These are phyloP conservation scores for Ariolimax columbianus DNA, from an alignment of 2,888 invertebrate species.

Conservation along the genomic window DNA sequence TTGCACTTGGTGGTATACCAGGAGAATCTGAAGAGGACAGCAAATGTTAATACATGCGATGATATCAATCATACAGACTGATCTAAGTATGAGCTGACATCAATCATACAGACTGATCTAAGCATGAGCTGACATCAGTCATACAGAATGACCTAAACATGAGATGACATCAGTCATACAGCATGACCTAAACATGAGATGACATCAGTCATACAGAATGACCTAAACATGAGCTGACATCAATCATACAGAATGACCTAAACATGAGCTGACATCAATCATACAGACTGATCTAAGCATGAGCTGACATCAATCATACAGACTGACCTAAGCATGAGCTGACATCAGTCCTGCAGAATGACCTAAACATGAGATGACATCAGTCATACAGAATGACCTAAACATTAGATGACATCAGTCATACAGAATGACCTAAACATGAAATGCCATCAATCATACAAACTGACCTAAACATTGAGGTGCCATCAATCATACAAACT, in stretches of 20 bases:
- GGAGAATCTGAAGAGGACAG: slow-evolving; percentile 90
- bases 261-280: neutral
- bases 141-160: neutral
- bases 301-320: too few relatives aligned
- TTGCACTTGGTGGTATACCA: slow-evolving; percentile 97
- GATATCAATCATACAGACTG: neutral
- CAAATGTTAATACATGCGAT: neutral
- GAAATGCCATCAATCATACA: too few relatives aligned
- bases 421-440: too few relatives aligned
- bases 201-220: neutral
- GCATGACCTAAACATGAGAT: neutral
- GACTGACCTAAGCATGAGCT: too few relatives aligned
- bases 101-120: neutral
- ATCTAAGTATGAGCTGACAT: neutral
- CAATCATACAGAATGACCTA: neutral
- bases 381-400: too few relatives aligned
- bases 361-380: too few relatives aligned
- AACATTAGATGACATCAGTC: too few relatives aligned
- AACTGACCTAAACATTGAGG: too few relatives aligned
- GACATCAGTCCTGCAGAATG: too few relatives aligned
- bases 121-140: neutral
- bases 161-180: neutral
- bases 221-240: neutral
- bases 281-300: neutral
- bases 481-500: too few relatives aligned